Evolutionary conservation across 2,888 invertebrate genomes (phyloP).

Genomic region (Desoria tigrina): DNA sequence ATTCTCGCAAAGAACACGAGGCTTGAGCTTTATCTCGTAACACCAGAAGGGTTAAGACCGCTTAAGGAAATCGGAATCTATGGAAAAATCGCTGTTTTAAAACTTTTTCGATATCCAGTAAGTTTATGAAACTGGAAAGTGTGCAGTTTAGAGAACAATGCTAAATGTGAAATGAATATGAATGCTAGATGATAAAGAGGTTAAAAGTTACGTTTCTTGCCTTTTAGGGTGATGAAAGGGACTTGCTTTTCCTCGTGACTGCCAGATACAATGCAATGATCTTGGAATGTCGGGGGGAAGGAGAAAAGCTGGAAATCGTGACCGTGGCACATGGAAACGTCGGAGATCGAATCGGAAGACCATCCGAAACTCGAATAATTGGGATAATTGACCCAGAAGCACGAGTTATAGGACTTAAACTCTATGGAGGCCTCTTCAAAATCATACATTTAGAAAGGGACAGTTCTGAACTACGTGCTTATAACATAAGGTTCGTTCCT

Average conservation of each 20-base stretch:
- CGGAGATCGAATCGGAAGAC: constrained; percentile 87
- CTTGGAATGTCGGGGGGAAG: constrained; percentile 80
- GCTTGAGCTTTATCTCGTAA: constrained; percentile 91
- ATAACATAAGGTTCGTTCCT: constrained; percentile 64
- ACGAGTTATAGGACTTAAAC: constrained; percentile 87
- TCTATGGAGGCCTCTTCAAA: constrained; percentile 96
- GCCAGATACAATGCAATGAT: constrained; percentile 96
- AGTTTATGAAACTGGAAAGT: constrained; percentile 55
- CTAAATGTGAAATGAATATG: no score
- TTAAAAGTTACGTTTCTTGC: no score
- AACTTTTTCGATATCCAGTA: constrained; percentile 87
- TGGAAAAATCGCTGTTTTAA: constrained; percentile 92
- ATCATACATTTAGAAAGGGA: constrained; percentile 94
- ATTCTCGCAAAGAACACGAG: constrained; percentile 93
- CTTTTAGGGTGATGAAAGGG: constrained; percentile 83
- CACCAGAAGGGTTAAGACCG: constrained; percentile 91
- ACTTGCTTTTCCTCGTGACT: constrained; percentile 89
- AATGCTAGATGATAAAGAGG: no score
- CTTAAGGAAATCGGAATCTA: constrained; percentile 93
- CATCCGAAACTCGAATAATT: constrained; percentile 92
- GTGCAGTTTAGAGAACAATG: no score
- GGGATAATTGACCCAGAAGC: constrained; percentile 95
- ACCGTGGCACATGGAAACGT: constrained; percentile 97
- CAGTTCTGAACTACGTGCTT: constrained; percentile 89
- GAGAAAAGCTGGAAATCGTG: constrained; percentile 83